Base-by-base conservation (phyloP, 1,140 invertebrate species). In the Psix sp. region DNA sequence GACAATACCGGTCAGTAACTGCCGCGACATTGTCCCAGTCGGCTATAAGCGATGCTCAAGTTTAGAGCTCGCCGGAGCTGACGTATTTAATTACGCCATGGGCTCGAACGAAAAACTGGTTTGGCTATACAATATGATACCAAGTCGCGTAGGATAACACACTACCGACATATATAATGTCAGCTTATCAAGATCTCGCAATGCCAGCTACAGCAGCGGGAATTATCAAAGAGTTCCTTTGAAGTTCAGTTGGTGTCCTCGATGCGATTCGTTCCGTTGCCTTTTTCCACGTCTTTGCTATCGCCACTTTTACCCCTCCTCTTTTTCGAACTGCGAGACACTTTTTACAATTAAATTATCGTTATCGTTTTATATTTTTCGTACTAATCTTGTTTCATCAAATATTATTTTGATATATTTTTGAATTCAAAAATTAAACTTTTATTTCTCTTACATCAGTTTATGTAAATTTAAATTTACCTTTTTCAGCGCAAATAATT, bases 151-250 rank as follows among this genome's bases (percentile, higher is more conserved):
- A 72, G 76, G 77, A 79, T 80, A 80, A 76, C 78, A 80, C 73
- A 81, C 76, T 75, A 76, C 77, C 68, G 75, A 77, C 76, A 72
- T 82, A 82, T 84, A 83, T 84, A 84, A 84, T 81, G 78, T 77
- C 75, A 75, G 80, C 82, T 83, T 83, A 84, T 84, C 81, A 81
- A 83, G 80, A 84, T 84, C 83, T 80, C 77, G 81, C 80, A 78
- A 78, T 80, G 78, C 71, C 77, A 80, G 79, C 79, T 79, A 72
- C 49, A 66, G 74, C 77, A 68, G 77, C 83, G 83, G 83, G 80
- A 83, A 83, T 74, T 80, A 82, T 84, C 83, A 83, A 84, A 84
- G 82, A 80, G n/a, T 74, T 83, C 79, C 81, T 84, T 84, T 84
- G 83, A 84, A 81, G 81, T 84, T 82, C 73, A 77, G 74, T 80